Base-by-base conservation (phyloP, 2,113 vertebrate species). In the Lophius piscatorius region DNA sequence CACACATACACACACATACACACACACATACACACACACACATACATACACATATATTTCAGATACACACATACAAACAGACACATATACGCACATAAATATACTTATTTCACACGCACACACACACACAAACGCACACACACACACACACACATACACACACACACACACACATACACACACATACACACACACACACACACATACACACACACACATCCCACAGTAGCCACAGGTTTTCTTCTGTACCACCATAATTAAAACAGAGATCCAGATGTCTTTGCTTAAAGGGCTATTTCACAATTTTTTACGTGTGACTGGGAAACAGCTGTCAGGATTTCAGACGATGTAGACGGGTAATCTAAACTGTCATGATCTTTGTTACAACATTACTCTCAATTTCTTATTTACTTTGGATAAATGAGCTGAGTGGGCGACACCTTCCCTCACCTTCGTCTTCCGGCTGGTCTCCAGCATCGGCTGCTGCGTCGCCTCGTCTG, bases 141-240 rank as follows among this genome's bases (percentile, higher is more conserved):
- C n/a, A n/a, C n/a, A n/a, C n/a, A n/a, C n/a, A n/a, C n/a, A n/a
- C n/a, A n/a, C 24, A 26, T n/a, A 28, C 57, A 47, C 54, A 59
- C 61, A 28, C 26, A 5, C 26, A 28, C 8, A 28, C 26, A 33
- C 31, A 9, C 10, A 33, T 9, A 33, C 2, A 9, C 31, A 33
- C 31, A 33, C 10, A 6, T 8, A 28, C 26, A 7, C 9, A 13
- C 6, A 29, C 41, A 17, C 29, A 7, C 21, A 28, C 16, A 42
- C 4, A 17, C 28, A 34, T 3, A 55, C 54, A 33, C 24, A 22
- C n/a, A 24, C 26, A 31, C 11, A 38, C 34, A n/a, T n/a, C 56
- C 63, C 81, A 59, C 57, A 29, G 52, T 55, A 44, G 78, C 80
- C 78, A 57, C 26, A n/a, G 81, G 80, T 70, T 74, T 76, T 50